phyloP scores from a whole-genome alignment of 1,140 invertebrate species.

The Globodera rostochiensis region DNA sequence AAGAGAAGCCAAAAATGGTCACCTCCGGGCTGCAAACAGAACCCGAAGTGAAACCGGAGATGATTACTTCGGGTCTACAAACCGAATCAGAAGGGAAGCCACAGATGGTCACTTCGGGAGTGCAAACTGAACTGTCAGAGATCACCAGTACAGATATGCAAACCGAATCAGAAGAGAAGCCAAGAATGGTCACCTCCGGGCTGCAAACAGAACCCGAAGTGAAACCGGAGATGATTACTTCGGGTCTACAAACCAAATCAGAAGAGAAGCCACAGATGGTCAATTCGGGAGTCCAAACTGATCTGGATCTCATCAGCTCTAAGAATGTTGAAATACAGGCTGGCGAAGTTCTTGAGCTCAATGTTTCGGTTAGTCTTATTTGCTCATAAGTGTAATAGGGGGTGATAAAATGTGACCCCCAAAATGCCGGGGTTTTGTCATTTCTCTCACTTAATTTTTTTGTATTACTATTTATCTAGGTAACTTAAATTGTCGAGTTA shows the following conservation, averaged over 20 bases:
- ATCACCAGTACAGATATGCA: neutral
- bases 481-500: too few species aligned
- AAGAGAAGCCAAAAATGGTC: neutral
- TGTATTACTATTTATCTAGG: too few species aligned
- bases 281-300: slow-evolving; percentile 1
- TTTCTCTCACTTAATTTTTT: too few species aligned
- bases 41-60: neutral
- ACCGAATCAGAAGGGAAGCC: neutral
- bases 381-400: too few species aligned
- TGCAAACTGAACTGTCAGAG: neutral
- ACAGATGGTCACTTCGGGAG: neutral
- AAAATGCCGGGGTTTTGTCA: too few species aligned
- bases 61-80: neutral
- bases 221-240: neutral
- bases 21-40: neutral
- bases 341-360: slow-evolving; percentile 14
- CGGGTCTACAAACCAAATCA: neutral
- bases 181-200: neutral
- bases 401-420: too few species aligned
- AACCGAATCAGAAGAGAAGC: neutral
- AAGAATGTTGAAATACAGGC: neutral
- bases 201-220: slow-evolving; percentile 16
- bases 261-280: neutral
- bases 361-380: slow-evolving; percentile 27
- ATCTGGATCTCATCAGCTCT: neutral